Evolutionary conservation across 2,888 invertebrate genomes (phyloP), one percentile per base, ranked within the genome.

Genomic region (Ctenicera cuprea): DNA sequence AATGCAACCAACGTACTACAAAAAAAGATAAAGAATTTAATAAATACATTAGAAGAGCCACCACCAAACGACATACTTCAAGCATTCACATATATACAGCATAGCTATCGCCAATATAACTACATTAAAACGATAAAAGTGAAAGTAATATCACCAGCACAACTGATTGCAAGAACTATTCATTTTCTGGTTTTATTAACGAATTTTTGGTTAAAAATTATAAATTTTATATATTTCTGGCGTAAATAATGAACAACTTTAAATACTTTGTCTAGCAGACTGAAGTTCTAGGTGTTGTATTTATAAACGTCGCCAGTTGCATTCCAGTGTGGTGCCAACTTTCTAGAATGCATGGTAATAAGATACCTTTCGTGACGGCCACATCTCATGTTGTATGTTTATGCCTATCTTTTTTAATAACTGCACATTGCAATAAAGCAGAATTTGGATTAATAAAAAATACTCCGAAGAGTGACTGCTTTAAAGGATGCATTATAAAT

Each of bases 21-120:
- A 59, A 59, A 26, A 80, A 78, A 70, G 66, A 69, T 67, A 62
- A 75, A 33, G 54, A 77, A 76, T 63, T 65, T 68, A 14, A 57
- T 52, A 43, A 33, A 33, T 50, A 43, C 20, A 59, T 48, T 18
- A 61, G 59, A 16, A 41, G 16, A 41, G 1, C 59, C 59, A 20
- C 38, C 59, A 59, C 50, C 52, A 43, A 54, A 54, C n/a, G 4
- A 12, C 14, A 41, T n/a, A 37, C 54, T 16, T 37, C 5, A 38
- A 37, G 41, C 57, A 18, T 38, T 38, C 59, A 22, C 20, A 18
- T 22, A 41, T 18, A 3, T 14, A 4, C 9, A 43, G 41, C 41
- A 43, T 16, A 45, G 8, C 5, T 50, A 50, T 50, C 8, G 14
- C 7, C 52, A 52, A 26, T 22, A 3, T 18, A 4, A 57, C n/a